These are phyloP conservation scores for Nothobranchius kuhntae DNA, from an alignment of 2,113 vertebrate species.

Conservation along the genomic window DNA sequence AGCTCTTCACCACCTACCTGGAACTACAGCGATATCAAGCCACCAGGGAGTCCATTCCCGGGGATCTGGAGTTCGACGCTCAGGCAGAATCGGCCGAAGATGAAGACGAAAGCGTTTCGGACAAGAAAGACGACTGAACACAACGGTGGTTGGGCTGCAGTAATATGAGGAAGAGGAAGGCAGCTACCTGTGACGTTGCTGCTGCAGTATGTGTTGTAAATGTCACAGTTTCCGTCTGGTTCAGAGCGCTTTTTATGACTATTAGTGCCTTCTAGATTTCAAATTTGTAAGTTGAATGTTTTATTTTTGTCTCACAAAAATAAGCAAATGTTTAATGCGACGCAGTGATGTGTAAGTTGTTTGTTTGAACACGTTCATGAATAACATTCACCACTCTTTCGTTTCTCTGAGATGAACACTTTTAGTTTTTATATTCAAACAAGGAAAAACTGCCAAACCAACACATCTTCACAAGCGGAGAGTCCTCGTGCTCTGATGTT, in stretches of 20 bases:
- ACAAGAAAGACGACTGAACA: slow-evolving; percentile 92
- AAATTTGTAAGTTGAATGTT: neutral
- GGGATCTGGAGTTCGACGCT: slow-evolving; percentile 52
- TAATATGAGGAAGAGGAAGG: neutral
- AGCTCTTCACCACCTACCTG: slow-evolving; percentile 94
- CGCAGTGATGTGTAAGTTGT: too few relatives aligned
- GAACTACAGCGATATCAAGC: slow-evolving; percentile 91
- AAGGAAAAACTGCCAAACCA: slow-evolving; percentile 47
- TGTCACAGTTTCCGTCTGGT: slow-evolving; percentile 27
- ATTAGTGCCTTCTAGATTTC: slow-evolving; percentile 68
- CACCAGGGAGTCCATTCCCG: slow-evolving; percentile 69
- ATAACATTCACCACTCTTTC: too few relatives aligned
- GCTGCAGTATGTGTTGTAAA: slow-evolving; percentile 1
- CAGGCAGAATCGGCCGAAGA: slow-evolving; percentile 60
- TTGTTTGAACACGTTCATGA: too few relatives aligned
- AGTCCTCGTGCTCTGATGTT: slow-evolving; percentile 45
- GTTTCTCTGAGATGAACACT: slow-evolving; percentile 17
- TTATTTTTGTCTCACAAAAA: neutral
- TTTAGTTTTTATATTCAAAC: slow-evolving; percentile 38
- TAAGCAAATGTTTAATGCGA: neutral
- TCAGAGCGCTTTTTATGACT: slow-evolving; percentile 34
- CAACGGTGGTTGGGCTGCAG: neutral
- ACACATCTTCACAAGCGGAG: slow-evolving; percentile 47
- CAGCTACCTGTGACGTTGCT: neutral
- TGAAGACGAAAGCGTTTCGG: slow-evolving; percentile 83